These are phyloP conservation scores for Rhinoptilus africanus DNA, from an alignment of 2,113 vertebrate species.

Conservation along the genomic window DNA sequence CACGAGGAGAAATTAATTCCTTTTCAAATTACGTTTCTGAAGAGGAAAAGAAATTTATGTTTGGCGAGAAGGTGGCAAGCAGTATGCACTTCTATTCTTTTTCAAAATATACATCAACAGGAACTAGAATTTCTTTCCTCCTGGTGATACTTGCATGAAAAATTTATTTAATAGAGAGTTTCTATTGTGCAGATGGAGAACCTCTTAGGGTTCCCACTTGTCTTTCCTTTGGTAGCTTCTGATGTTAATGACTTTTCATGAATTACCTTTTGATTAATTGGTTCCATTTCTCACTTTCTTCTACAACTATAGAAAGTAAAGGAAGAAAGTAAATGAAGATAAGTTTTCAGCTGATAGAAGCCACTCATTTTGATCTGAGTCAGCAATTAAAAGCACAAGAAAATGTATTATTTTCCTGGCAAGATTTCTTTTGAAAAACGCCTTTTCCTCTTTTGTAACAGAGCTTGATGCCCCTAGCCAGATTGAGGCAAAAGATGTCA, in stretches of 20 bases:
- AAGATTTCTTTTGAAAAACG: not conserved
- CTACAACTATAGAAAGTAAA: not conserved
- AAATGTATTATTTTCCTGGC: not conserved
- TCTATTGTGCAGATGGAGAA: not conserved
- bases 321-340: not conserved
- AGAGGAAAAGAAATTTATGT: not conserved
- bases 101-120: not conserved
- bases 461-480: conserved; percentile 91
- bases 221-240: not conserved
- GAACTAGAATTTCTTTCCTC: not conserved
- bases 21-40: not conserved
- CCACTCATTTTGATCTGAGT: not conserved
- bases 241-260: not conserved
- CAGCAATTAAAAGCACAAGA: not conserved
- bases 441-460: conserved; percentile 31
- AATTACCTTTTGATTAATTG: not conserved
- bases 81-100: not conserved
- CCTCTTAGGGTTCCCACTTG: not conserved
- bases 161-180: not conserved
- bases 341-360: not conserved
- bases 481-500: conserved; percentile 89
- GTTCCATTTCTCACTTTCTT: not conserved
- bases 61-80: not conserved
- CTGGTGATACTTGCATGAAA: not conserved
- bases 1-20: not conserved